Conservation (phyloP, 2,797 vertebrate genomes). For the Gila robusta region DNA sequence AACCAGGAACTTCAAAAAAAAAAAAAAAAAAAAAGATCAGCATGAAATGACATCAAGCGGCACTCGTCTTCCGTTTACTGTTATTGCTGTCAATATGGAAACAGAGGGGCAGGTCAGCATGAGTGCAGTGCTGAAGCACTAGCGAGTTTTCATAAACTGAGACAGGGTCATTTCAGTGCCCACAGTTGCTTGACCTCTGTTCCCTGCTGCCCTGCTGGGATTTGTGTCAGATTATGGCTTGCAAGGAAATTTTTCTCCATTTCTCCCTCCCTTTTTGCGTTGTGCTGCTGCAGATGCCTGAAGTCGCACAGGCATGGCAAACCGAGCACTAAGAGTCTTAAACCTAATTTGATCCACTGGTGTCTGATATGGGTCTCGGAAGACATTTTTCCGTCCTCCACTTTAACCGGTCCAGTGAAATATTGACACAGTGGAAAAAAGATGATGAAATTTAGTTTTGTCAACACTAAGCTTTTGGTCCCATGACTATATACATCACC, state of each 20-base stretch:
- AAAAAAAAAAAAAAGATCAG: conserved; percentile 16
- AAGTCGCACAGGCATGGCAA: conserved; percentile 36
- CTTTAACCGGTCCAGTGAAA: conserved; percentile 3
- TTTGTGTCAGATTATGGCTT: conserved; percentile 50
- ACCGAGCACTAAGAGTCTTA: conserved; percentile 47
- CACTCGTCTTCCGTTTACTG: conserved; percentile 18
- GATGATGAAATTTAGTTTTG: conserved; percentile 7
- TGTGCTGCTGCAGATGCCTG: not conserved
- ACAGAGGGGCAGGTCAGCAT: conserved; percentile 34
- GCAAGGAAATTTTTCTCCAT: conserved; percentile 30
- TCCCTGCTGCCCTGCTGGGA: conserved; percentile 21
- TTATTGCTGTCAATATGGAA: conserved; percentile 53
- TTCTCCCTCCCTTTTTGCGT: conserved; percentile 4
- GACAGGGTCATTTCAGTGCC: conserved; percentile 30
- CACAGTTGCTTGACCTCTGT: conserved; percentile 41
- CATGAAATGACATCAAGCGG: not conserved
- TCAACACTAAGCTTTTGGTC: not conserved
- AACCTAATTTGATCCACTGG: conserved; percentile 54
- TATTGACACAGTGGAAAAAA: conserved; percentile 35
- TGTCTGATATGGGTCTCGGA: conserved; percentile 26
- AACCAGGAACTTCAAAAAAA: not conserved
- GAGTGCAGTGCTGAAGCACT: not conserved
- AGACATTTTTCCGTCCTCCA: conserved; percentile 32
- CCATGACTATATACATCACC: conserved; percentile 14
- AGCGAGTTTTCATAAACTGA: conserved; percentile 38